These are phyloP conservation scores for Zaprionus lachaisei DNA, from an alignment of 1,140 invertebrate genomes.

Conservation along the genomic window DNA sequence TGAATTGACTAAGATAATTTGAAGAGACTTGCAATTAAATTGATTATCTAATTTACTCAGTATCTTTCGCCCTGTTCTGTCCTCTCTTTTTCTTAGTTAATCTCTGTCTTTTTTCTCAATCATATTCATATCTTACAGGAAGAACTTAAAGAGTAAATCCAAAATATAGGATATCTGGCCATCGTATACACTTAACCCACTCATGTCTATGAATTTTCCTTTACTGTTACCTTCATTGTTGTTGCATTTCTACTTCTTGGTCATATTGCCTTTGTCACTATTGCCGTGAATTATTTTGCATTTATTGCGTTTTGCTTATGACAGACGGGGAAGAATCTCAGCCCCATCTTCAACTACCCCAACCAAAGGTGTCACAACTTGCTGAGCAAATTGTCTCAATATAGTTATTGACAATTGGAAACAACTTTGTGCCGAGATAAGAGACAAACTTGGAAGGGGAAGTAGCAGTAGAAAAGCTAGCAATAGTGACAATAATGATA, in stretches of 20 bases:
- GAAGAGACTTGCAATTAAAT: not conserved
- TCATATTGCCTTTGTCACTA: conserved; percentile 21
- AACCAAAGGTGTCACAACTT: conserved; percentile 35
- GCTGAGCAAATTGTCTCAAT: conserved; percentile 54
- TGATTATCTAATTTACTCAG: no score
- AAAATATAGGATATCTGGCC: not conserved
- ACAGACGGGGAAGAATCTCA: not conserved
- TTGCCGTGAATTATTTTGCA: conserved; percentile 44
- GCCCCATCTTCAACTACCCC: not conserved
- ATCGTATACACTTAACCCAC: not conserved
- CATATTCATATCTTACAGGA: no score
- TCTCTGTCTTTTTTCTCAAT: not conserved
- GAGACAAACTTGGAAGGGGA: not conserved
- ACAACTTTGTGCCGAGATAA: conserved; percentile 7
- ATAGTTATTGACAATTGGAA: conserved; percentile 41
- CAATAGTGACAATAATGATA: not conserved
- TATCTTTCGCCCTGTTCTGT: no score
- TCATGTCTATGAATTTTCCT: not conserved
- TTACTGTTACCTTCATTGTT: conserved; percentile 12
- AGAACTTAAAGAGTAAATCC: not conserved
- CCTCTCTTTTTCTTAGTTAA: not conserved
- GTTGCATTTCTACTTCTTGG: not conserved
- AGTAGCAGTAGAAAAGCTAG: not conserved
- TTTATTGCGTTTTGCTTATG: conserved; percentile 35
- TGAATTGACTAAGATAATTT: not conserved